Evolutionary conservation across 2,113 vertebrate species (phyloP), one percentile per base, ranked within the genome.

Genomic region (Chrysochloris asiatica): DNA sequence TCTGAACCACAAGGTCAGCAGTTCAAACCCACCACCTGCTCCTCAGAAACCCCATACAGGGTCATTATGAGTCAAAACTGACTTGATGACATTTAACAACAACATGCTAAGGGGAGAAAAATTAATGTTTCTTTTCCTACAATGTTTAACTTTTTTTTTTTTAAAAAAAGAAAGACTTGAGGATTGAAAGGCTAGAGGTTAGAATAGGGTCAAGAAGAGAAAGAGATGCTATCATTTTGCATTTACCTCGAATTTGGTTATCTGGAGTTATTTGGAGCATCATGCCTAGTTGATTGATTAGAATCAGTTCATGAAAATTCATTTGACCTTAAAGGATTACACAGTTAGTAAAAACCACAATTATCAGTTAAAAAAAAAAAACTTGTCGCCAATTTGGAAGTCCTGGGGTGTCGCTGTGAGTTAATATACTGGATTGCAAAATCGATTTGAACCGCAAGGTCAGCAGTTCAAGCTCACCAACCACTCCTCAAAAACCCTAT

Each of bases 261-360:
- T n/a, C 54, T n/a, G 1, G 10, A 91, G 94, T 93, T 81, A 63
- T 52, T 24, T 59, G 71, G 77, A 69, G 81, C 71, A 84, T 87
- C 67, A 47, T 93, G 87, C 73, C n/a, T 21, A 81, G 26, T 67
- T 77, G 38, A 91, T 95, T 91, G 90, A 95, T 96, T 94, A 96
- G 52, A 93, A 96, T 96, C 95, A 93, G 33, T 86, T 96, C 92
- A 93, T 92, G 90, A 92, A 96, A 94, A 94, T 79, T 81, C 86
- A 75, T 88, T 94, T 92, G 86, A 90, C 90, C 47, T 90, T 56
- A 86, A 86, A 54, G 77, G 77, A 77, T 47, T 86, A 52, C 24
- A 78, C 28, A 83, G 24, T 92, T 22, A 56, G 59, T 73, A 72
- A 92, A 95, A 95, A 94, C 89, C 72, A 90, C 81, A 77, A 11